Percentiles rank a stretch among this genome's conserved stretches.
Evolutionary conservation across 2,888 invertebrate species (phyloP).

Genomic region (Trissonchulus sp.): DNA sequence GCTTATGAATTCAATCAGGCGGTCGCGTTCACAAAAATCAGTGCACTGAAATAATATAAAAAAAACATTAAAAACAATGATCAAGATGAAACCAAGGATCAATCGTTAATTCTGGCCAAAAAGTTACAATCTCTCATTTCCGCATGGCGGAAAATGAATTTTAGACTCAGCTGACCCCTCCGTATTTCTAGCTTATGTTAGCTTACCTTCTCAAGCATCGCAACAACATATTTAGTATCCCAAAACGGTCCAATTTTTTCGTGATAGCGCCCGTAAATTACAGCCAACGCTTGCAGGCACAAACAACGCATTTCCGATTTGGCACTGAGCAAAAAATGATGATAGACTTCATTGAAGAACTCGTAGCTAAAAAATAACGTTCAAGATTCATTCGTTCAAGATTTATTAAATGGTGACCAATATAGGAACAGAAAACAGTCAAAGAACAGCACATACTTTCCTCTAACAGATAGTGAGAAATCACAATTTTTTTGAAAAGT

Average conservation of each 20-base stretch:
- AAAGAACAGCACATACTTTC: too few species aligned
- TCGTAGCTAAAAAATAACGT: constrained; percentile 66
- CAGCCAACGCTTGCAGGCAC: constrained; percentile 94
- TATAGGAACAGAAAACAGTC: too few species aligned
- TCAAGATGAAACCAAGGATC: background rate
- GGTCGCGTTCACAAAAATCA: constrained; percentile 82
- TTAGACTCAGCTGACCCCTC: too few species aligned
- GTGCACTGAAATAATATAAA: constrained; percentile 63
- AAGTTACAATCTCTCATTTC: background rate
- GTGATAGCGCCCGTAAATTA: constrained; percentile 91
- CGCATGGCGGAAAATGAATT: too few species aligned
- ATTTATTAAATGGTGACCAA: too few species aligned
- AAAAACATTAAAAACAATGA: background rate
- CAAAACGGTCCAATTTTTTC: constrained; percentile 94
- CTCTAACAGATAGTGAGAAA: too few species aligned
- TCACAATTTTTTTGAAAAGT: background rate
- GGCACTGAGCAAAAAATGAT: constrained; percentile 81
- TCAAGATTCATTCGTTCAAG: too few species aligned
- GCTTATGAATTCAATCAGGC: constrained; percentile 80
- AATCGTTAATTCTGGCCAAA: background rate
- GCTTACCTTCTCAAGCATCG: constrained; percentile 84
- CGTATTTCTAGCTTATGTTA: too few species aligned
- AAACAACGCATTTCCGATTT: constrained; percentile 93
- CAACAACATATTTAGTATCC: constrained; percentile 89
- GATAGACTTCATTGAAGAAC: constrained; percentile 97